Base-by-base conservation (phyloP, 1,140 invertebrate species). In the Cydia amplana region DNA sequence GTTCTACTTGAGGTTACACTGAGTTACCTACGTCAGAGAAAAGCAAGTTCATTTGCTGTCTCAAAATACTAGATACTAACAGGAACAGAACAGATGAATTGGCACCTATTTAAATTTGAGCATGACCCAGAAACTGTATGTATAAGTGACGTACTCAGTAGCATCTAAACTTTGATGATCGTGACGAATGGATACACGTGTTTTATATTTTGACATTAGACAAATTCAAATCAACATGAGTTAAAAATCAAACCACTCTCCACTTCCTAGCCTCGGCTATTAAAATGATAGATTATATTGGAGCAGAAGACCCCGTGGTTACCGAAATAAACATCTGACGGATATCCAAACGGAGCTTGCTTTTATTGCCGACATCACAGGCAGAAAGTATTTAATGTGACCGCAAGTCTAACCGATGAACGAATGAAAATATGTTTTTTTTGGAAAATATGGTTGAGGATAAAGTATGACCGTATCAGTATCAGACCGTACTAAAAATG, bases 251-350 rank as follows among this genome's bases (percentile, higher is more conserved):
- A 70, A 36, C 65, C 65, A 70, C 65, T 36, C 65, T 43, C 65
- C 65, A 70, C 65, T 36, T 70, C 65, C 65, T 70, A 70, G 65
- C 55, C 55, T 60, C 28, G 64, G 28, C 18, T n/a, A 70, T 70
- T 70, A 70, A 70, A 70, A 70, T 70, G 65, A 70, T 70, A 40
- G 65, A 70, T 70, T 70, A 70, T 70, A 70, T 70, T 70, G 65
- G 65, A 70, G 43, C 65, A 70, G 65, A 70, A 70, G 23, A 70
- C 36, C 55, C 55, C 32, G 65, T 20, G 65, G 65, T 36, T 70
- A 70, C 65, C 12, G 65, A 70, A 70, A 70, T 70, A 70, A 70
- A 70, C 65, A 70, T 70, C 65, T 70, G 65, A 70, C 65, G 65
- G 65, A 70, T 70, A 70, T 36, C 64, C 64, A 28, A 65, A 36